These are phyloP conservation scores for Apamea monoglypha DNA, from an alignment of 2,888 invertebrate genomes.

Conservation along the genomic window DNA sequence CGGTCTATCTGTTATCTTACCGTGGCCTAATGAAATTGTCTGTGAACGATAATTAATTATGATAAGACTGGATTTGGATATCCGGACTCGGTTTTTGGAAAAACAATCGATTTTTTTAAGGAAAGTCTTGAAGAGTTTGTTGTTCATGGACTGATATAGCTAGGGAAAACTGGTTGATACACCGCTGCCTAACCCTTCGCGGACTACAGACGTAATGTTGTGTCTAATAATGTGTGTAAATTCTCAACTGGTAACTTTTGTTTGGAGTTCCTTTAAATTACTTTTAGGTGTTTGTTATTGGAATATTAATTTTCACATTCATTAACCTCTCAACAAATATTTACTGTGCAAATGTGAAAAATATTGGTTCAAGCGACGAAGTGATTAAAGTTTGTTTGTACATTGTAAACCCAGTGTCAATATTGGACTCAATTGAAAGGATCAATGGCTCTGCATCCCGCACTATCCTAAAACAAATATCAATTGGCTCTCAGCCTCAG, in stretches of 20 bases:
- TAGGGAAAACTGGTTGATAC: not conserved
- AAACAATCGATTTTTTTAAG: not conserved
- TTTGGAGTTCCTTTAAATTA: not conserved
- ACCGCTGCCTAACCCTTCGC: too few species aligned
- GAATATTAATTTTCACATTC: constrained; percentile 13
- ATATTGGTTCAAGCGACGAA: constrained; percentile 10
- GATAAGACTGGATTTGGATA: constrained; percentile 63
- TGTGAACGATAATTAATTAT: constrained; percentile 79
- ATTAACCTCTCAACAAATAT: constrained; percentile 10
- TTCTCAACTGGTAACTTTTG: not conserved
- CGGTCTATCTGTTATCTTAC: constrained; percentile 80
- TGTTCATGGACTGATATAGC: too few species aligned
- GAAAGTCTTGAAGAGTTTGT: not conserved
- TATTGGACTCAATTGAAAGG: constrained; percentile 40
- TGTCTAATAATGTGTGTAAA: not conserved
- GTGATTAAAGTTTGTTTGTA: constrained; percentile 23
- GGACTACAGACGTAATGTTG: not conserved
- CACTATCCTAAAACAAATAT: constrained; percentile 35
- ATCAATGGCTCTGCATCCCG: constrained; percentile 26
- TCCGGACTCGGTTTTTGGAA: not conserved
- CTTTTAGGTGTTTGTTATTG: not conserved
- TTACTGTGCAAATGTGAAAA: constrained; percentile 14
- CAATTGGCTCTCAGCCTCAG: constrained; percentile 21
- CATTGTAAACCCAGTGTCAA: constrained; percentile 19
- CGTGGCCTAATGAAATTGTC: constrained; percentile 79